Base-by-base conservation (phyloP, 2,888 invertebrate species). In the Lepidonotus clava region DNA sequence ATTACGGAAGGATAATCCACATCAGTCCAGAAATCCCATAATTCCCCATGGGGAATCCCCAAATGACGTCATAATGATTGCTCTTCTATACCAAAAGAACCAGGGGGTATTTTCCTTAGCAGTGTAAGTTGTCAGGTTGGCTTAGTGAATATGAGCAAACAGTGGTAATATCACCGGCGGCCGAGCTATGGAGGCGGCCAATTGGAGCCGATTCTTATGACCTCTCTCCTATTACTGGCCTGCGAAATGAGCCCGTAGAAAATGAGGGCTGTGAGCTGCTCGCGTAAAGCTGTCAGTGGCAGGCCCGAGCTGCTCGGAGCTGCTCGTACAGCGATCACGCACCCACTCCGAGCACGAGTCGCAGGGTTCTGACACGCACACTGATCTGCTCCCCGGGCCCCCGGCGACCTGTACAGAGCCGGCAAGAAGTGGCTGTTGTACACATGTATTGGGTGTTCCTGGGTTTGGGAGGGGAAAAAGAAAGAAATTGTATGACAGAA, bases 21-120 rank as follows among this genome's bases (percentile, higher is more conserved):
- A 14, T 36, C 36, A 28, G 18, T 66, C 32, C 8, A 14, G 1
- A 66, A n/a, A 71, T 71, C 71, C 71, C 71, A 71, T 71, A 71
- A 71, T 71, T 71, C 71, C 46, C 71, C 71, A 6, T 71, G 24
- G 71, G 71, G 36, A 11, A 71, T 71, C 38, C 71, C 71, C 61
- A 71, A 71, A 71, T 71, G 71, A 71, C 71, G 71, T 71, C 71
- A 71, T 71, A 18, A 71, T 34, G 34, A 5, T 34, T 11, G 71
- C 4, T 38, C 36, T 38, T n/a, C n/a, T 36, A n/a, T 38, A 38
- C 4, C 2, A 38, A 5, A 18, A 14, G 36, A 66, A 11, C 71
- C 71, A 34, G 71, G 38, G 71, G 71, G 71, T 34, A 38, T 71
- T 71, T 71, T 24, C 71, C 36, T 2, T 38, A 38, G n/a, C 71